phyloP scores from a whole-genome alignment of 1,140 invertebrate species.

The Apis dorsata region DNA sequence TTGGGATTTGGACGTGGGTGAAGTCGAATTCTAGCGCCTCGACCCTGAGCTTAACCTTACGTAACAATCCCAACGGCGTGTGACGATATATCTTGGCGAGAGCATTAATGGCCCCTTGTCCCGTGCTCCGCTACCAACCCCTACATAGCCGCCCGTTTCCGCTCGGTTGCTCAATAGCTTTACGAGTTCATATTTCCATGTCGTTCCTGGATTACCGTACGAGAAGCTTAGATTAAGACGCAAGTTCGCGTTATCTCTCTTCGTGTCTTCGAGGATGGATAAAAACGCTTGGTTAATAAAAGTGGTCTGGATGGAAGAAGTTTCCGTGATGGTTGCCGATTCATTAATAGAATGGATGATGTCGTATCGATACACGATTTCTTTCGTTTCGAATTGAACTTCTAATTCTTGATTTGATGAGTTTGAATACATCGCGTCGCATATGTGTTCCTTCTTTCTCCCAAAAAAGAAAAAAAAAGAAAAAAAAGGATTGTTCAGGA shows the following conservation, averaged over 20 bases:
- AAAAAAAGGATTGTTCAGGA: not conserved
- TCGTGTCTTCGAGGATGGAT: no score
- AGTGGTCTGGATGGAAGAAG: not conserved
- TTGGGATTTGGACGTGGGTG: slow-evolving; percentile 19
- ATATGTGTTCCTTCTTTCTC: no score
- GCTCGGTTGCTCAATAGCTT: slow-evolving; percentile 41
- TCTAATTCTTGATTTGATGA: no score
- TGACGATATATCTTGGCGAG: slow-evolving; percentile 65
- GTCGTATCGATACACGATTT: no score
- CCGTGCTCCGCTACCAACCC: slow-evolving; percentile 3
- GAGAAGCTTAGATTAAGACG: slow-evolving; percentile 29
- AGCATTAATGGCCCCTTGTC: slow-evolving; percentile 61
- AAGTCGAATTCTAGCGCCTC: slow-evolving; percentile 55
- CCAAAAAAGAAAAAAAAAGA: no score
- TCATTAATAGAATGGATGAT: not conserved
- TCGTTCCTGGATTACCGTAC: slow-evolving; percentile 35
- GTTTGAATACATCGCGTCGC: no score
- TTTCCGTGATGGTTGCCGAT: not conserved
- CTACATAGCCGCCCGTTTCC: slow-evolving; percentile 19
- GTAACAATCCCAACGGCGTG: slow-evolving; percentile 50
- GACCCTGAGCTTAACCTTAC: slow-evolving; percentile 67
- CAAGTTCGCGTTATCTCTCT: slow-evolving; percentile 20
- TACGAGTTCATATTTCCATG: slow-evolving; percentile 52
- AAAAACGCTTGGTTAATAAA: not conserved
- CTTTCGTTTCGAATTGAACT: no score